Evolutionary conservation across 2,113 vertebrate genomes (phyloP), one percentile per base, ranked within the genome.

Genomic region (Brachionichthys hirsutus): DNA sequence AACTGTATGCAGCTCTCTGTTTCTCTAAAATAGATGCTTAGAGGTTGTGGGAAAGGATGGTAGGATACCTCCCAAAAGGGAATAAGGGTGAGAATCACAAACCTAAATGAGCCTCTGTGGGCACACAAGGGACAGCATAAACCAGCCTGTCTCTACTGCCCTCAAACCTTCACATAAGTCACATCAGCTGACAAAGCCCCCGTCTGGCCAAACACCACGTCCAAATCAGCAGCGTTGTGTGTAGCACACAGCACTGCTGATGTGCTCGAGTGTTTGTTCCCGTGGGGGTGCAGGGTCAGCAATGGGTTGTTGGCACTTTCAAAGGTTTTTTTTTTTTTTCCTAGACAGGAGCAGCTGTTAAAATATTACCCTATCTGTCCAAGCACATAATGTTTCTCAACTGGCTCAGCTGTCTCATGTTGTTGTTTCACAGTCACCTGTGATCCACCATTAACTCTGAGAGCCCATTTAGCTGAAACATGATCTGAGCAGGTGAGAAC

Each of bases 331-430:
- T 54, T 62, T 66, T 55, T 84, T 82, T 79, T 75, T 67, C 67
- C 74, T 78, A 67, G 74, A 65, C 61, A 40, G 77, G 62, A 77
- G 62, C 87, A 88, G 89, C 88, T 90, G 88, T 86, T 81, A 73
- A 88, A 90, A 90, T 87, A 85, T 91, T 90, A 71, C 89, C 59
- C 64, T 57, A 80, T 78, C 51, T 69, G 72, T 70, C 51, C 54
- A 20, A 76, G 67, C 75, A 64, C 77, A 69, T 17, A 11, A 34
- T 56, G 70, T 79, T 84, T 73, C 67, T 51, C 54, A 75, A 71
- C 49, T 46, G 17, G n/a, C 59, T 82, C 85, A 85, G 80, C 78
- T 85, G 80, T 80, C 56, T 59, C 12, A 30, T 45, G 50, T 75
- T 75, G 24, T 61, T 73, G 40, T 45, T 81, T 50, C 38, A 16